Evolutionary conservation across 2,888 invertebrate genomes (phyloP).

Genomic region (Campoplex nolae): DNA sequence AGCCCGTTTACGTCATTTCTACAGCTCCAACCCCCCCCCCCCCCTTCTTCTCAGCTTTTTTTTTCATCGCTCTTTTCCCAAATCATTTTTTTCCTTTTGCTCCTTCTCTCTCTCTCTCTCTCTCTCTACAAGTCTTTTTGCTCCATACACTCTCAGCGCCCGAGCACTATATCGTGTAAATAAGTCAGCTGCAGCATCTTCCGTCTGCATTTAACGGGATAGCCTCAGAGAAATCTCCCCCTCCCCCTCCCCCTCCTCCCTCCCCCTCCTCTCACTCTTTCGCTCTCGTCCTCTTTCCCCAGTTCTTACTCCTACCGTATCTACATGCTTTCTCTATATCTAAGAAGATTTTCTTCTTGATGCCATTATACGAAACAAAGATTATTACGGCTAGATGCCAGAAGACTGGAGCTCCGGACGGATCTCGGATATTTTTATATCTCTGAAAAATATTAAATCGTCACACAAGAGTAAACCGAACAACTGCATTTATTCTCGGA

Average conservation of each 20-base stretch:
- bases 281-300: background rate
- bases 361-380: conserved; percentile 61
- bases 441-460: background rate
- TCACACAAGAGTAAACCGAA: background rate
- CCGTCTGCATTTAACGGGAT: conserved; percentile 53
- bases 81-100: conserved; percentile 52
- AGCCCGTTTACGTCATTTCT: background rate
- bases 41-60: background rate
- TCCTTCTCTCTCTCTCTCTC: background rate
- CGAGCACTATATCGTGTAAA: conserved; percentile 55
- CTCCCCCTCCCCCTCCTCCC: too few relatives aligned
- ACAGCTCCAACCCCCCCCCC: background rate
- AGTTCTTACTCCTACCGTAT: background rate
- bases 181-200: conserved; percentile 62
- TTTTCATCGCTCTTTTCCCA: background rate
- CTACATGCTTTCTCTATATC: conserved; percentile 21
- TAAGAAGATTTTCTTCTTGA: conserved; percentile 67
- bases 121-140: background rate
- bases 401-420: conserved; percentile 53
- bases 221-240: conserved; percentile 30
- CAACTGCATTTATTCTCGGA: background rate
- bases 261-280: background rate
- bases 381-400: conserved; percentile 65
- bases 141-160: conserved; percentile 13
- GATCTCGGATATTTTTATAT: conserved; percentile 66